Evolutionary conservation across 2,888 invertebrate species (phyloP).

Genomic region (Caprella mutica): DNA sequence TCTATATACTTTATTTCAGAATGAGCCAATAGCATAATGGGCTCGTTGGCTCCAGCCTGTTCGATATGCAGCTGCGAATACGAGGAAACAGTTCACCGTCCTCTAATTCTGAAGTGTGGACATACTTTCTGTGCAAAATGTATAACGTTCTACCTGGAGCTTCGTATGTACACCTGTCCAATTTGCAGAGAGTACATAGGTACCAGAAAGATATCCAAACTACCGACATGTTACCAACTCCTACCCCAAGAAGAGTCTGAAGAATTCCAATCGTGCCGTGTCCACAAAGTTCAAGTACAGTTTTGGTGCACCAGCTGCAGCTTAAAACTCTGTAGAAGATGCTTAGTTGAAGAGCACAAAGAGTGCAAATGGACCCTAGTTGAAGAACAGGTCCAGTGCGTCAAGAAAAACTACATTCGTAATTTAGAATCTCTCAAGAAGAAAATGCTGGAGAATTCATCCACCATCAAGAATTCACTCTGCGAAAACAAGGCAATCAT

Average conservation of each 20-base stretch:
- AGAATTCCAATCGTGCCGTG: too few species aligned
- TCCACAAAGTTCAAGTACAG: not conserved
- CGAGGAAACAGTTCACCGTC: not conserved
- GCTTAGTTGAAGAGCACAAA: not conserved
- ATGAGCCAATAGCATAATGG: too few species aligned
- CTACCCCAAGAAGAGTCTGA: too few species aligned
- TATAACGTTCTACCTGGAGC: too few species aligned
- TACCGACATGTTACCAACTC: too few species aligned
- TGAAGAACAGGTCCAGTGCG: not conserved
- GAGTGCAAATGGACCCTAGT: not conserved
- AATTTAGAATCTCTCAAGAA: not conserved
- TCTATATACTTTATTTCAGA: too few species aligned
- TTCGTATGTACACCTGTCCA: not conserved
- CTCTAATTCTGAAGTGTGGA: not conserved
- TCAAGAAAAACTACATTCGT: not conserved
- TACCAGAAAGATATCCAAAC: too few species aligned
- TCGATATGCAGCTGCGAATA: conserved; percentile 6
- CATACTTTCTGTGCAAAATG: conserved; percentile 5
- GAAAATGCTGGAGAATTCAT: not conserved
- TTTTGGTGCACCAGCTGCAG: conserved; percentile 4
- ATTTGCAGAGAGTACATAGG: not conserved
- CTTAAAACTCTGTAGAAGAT: conserved; percentile 4
- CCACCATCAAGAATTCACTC: not conserved
- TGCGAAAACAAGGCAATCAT: conserved; percentile 1
- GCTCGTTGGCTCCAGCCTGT: not conserved